Evolutionary conservation across 2,113 vertebrate genomes (phyloP).

Genomic region (Guaruba guarouba): DNA sequence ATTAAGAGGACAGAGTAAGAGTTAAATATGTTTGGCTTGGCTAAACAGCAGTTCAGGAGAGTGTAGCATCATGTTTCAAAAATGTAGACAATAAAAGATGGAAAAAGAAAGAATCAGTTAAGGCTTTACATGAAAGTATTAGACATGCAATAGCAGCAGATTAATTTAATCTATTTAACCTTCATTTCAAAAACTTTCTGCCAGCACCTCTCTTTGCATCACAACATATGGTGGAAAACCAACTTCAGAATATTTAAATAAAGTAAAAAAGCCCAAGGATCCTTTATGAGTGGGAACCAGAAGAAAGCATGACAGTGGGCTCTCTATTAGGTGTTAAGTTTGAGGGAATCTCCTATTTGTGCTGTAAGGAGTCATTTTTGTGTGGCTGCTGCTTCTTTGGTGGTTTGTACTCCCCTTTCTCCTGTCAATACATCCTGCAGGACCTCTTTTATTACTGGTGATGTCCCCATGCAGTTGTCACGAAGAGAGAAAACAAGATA

Average conservation of each 20-base stretch:
- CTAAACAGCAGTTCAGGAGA: not conserved
- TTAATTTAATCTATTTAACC: not conserved
- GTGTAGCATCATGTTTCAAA: not conserved
- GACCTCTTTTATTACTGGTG: not conserved
- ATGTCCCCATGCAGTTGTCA: not conserved
- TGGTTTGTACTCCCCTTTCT: not conserved
- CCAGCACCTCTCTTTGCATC: not conserved
- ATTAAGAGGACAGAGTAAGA: not conserved
- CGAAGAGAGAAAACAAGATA: not conserved
- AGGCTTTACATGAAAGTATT: not conserved
- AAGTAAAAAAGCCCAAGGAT: not conserved
- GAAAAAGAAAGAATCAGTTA: not conserved
- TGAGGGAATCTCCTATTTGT: not conserved
- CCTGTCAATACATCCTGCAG: not conserved
- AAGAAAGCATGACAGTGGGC: not conserved
- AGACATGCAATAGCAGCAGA: not conserved
- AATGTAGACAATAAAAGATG: not conserved
- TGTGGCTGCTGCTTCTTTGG: not conserved
- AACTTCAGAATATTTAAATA: not conserved
- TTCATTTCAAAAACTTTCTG: not conserved
- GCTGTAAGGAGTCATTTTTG: not conserved
- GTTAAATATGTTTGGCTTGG: not conserved
- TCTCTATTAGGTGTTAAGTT: not conserved
- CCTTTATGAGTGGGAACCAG: not conserved
- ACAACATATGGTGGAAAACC: not conserved